These are phyloP conservation scores for Drosophila sulfurigaster DNA, from an alignment of 1,140 invertebrate genomes.

Conservation along the genomic window DNA sequence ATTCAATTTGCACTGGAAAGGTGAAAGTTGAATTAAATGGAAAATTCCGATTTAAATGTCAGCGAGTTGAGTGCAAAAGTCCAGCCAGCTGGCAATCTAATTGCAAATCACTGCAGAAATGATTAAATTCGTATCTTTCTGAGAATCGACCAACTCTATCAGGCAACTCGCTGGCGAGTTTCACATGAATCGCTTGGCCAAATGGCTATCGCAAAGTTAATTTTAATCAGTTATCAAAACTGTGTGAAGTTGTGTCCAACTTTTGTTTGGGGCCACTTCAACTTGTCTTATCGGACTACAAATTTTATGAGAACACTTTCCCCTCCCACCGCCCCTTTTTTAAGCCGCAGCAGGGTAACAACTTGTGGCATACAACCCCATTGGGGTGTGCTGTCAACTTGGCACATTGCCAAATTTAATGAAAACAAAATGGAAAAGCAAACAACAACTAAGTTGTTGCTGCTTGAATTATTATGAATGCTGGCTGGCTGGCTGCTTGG, in stretches of 20 bases:
- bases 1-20: background rate
- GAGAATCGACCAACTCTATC: background rate
- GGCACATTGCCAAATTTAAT: slow-evolving; percentile 34
- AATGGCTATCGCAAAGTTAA: slow-evolving; percentile 3
- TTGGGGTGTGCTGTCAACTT: background rate
- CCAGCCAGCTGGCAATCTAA: background rate
- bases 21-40: slow-evolving; percentile 22
- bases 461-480: slow-evolving; percentile 24
- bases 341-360: slow-evolving; percentile 21
- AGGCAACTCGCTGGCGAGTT: background rate
- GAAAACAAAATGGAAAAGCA: slow-evolving; percentile 21
- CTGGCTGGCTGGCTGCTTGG: background rate
- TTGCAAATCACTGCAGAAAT: background rate
- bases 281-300: slow-evolving; percentile 37
- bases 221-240: slow-evolving; percentile 36
- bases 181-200: background rate
- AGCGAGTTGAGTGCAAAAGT: slow-evolving; percentile 2
- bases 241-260: slow-evolving; percentile 18
- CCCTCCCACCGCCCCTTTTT: no score
- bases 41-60: background rate
- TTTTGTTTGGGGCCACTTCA: slow-evolving; percentile 26
- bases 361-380: slow-evolving; percentile 37
- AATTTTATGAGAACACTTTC: slow-evolving; percentile 15
- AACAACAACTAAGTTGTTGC: background rate
- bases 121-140: slow-evolving; percentile 11